Percentiles rank a stretch among this genome's conserved stretches.
Conservation (phyloP, 1,140 invertebrate genomes). For the Laupala kohalensis region DNA sequence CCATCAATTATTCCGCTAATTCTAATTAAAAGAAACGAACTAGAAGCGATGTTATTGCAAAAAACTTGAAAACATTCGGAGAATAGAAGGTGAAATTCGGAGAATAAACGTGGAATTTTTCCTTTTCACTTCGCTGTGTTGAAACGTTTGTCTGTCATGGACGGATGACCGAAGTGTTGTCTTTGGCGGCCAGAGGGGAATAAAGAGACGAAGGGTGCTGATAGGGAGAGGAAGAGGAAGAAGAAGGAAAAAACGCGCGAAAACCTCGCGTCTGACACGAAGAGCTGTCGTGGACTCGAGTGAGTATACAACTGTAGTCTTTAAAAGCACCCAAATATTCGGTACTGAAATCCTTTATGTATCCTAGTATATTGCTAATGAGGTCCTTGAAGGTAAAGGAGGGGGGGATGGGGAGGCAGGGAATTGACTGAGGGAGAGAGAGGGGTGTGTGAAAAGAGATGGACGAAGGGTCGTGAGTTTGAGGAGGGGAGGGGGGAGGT, state of each 20-base stretch:
- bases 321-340: not conserved
- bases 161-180: not conserved
- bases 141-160: too few species aligned
- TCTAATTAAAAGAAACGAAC: not conserved
- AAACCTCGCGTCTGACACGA: too few species aligned
- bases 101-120: too few species aligned
- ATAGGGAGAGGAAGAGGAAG: too few species aligned
- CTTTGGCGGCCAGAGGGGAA: not conserved
- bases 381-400: not conserved
- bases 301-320: not conserved
- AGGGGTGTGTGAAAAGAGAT: not conserved
- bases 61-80: not conserved
- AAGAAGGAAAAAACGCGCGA: not conserved
- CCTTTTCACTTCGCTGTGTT: too few species aligned
- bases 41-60: not conserved
- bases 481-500: not conserved
- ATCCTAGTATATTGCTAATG: not conserved
- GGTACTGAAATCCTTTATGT: not conserved
- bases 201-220: not conserved
- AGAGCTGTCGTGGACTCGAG: too few species aligned
- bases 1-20: not conserved
- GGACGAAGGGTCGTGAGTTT: too few species aligned
- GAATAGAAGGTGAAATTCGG: too few species aligned
- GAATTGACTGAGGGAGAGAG: not conserved
- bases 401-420: not conserved